A percentile compares a stretch with the other conserved stretches of the same genome.
Evolutionary conservation across 1,140 invertebrate genomes (phyloP).

Genomic region (Pseudachorutes palmiensis): DNA sequence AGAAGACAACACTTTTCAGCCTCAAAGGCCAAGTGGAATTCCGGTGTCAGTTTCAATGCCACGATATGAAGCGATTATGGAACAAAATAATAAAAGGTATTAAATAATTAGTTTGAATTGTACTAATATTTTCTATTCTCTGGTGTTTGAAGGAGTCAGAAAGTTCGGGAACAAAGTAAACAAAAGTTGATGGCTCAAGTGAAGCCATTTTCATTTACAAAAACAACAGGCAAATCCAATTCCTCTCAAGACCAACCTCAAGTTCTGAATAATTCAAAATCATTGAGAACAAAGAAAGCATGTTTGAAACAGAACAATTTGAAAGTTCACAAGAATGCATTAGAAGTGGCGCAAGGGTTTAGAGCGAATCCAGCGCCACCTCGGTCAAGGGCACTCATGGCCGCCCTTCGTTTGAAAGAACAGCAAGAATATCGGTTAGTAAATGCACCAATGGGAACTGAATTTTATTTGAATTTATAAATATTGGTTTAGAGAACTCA

Average conservation of each 20-base stretch:
- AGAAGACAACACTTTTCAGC: not conserved
- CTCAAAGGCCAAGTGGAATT: slow-evolving; percentile 25
- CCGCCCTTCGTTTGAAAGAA: slow-evolving; percentile 33
- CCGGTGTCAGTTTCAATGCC: slow-evolving; percentile 33
- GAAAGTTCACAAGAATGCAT: not conserved
- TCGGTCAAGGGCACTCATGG: slow-evolving; percentile 28
- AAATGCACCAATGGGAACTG: not conserved
- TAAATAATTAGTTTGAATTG: not conserved
- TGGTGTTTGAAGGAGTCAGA: slow-evolving; percentile 24
- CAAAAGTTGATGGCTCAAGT: slow-evolving; percentile 33
- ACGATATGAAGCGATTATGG: slow-evolving; percentile 34
- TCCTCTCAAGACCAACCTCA: not conserved
- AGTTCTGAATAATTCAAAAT: slow-evolving; percentile 1
- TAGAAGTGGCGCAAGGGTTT: slow-evolving; percentile 9
- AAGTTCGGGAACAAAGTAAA: slow-evolving; percentile 33
- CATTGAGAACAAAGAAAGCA: not conserved
- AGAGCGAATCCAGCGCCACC: slow-evolving; percentile 36
- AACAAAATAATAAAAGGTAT: slow-evolving; percentile 32
- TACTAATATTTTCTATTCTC: not conserved
- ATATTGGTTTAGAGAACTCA: slow-evolving; percentile 48
- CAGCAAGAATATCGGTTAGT: slow-evolving; percentile 37
- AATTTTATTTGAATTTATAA: slow-evolving; percentile 6
- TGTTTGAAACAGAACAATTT: slow-evolving; percentile 1
- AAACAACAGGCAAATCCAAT: not conserved
- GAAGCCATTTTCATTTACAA: slow-evolving; percentile 36